Percentiles rank a stretch among this genome's conserved stretches.
Evolutionary conservation across 2,888 invertebrate species (phyloP).

Genomic region (Ormia ochracea): DNA sequence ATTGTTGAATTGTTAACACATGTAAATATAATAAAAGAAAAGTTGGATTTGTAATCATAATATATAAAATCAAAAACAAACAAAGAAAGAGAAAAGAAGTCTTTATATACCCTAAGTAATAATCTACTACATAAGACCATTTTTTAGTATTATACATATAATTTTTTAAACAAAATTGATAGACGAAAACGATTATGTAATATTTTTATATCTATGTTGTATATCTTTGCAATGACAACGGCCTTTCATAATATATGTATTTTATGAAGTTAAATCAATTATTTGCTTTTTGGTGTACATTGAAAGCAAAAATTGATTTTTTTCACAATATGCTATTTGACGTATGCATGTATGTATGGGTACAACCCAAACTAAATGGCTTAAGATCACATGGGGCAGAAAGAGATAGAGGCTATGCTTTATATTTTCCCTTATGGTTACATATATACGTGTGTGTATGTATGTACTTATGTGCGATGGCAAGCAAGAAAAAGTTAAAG

Average conservation of each 20-base stretch:
- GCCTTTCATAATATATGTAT: slow-evolving; percentile 29
- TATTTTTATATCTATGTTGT: slow-evolving; percentile 15
- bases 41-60: slow-evolving; percentile 58
- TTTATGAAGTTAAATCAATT: slow-evolving; percentile 55
- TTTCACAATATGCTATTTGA: slow-evolving; percentile 7
- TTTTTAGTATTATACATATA: slow-evolving; percentile 54
- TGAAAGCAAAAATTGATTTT: slow-evolving; percentile 45
- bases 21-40: slow-evolving; percentile 65
- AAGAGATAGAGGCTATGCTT: slow-evolving; percentile 45
- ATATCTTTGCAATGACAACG: slow-evolving; percentile 26
- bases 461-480: background rate
- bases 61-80: slow-evolving; percentile 50
- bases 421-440: slow-evolving; percentile 7
- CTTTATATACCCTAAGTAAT: slow-evolving; percentile 58
- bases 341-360: slow-evolving; percentile 27
- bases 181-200: slow-evolving; percentile 45
- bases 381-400: slow-evolving; percentile 41
- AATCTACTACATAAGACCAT: slow-evolving; percentile 56
- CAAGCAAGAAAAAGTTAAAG: slow-evolving; percentile 14
- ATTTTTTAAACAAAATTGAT: slow-evolving; percentile 43
- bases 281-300: slow-evolving; percentile 48
- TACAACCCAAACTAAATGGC: slow-evolving; percentile 33
- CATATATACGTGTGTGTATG: too few species aligned
- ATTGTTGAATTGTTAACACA: slow-evolving; percentile 74
- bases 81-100: slow-evolving; percentile 50